A percentile compares a stretch with the other conserved stretches of the same genome.
Conservation (phyloP, 2,888 invertebrate genomes). For the Lissonota sp. region DNA sequence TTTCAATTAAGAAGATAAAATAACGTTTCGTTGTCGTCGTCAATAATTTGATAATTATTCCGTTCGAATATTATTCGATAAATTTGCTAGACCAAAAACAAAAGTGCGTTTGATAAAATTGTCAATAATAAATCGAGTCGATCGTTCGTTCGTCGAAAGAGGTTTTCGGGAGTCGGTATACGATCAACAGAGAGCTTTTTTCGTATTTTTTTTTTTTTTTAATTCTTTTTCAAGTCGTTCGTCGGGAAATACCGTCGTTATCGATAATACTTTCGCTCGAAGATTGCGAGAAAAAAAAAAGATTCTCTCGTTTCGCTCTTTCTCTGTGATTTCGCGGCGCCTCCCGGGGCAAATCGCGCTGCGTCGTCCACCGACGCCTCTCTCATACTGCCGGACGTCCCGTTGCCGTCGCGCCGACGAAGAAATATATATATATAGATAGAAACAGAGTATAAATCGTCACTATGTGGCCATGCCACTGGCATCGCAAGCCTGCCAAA, state of each 20-base stretch:
- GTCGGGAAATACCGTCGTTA: conserved; percentile 55
- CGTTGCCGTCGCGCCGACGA: conserved; percentile 67
- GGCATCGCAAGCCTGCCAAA: conserved; percentile 74
- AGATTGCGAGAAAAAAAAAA: conserved; percentile 28
- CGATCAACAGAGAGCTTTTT: conserved; percentile 32
- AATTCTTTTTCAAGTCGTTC: conserved; percentile 18
- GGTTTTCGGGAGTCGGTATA: conserved; percentile 72
- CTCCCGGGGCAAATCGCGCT: conserved; percentile 69
- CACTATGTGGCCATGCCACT: conserved; percentile 55
- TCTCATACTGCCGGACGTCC: conserved; percentile 78
- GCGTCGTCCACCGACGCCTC: conserved; percentile 81
- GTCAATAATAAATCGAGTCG: conserved; percentile 66
- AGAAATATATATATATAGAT: conserved; percentile 56
- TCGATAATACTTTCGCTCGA: conserved; percentile 52
- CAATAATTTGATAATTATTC: not conserved
- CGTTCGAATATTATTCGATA: not conserved
- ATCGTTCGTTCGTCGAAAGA: conserved; percentile 78
- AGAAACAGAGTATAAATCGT: conserved; percentile 25
- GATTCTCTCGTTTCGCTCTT: conserved; percentile 45
- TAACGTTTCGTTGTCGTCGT: conserved; percentile 1
- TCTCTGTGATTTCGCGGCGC: conserved; percentile 69
- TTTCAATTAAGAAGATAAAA: not conserved
- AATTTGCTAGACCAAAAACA: not conserved
- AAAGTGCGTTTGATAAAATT: not conserved
- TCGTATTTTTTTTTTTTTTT: conserved; percentile 25